These are phyloP conservation scores for Aphaenogaster ashmeadi DNA, from an alignment of 1,140 invertebrate species.

Conservation along the genomic window DNA sequence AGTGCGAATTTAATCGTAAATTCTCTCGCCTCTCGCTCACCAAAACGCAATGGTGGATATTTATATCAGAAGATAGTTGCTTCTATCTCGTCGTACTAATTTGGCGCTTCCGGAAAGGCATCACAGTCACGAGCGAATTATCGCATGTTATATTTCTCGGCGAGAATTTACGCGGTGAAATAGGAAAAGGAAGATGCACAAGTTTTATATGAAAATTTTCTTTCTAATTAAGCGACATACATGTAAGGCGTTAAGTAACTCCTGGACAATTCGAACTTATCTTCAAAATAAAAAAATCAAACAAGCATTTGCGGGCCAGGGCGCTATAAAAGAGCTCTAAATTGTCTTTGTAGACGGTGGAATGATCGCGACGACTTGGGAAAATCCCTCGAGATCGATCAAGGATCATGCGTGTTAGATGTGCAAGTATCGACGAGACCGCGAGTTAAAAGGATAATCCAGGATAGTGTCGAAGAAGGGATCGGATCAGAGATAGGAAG, in stretches of 20 bases:
- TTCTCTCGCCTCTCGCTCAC: constrained; percentile 35
- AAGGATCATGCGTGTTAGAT: constrained; percentile 66
- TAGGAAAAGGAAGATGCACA: neutral
- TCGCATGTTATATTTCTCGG: constrained; percentile 58
- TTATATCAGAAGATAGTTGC: constrained; percentile 77
- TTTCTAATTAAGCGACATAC: neutral
- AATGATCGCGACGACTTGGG: constrained; percentile 46
- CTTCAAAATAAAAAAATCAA: neutral
- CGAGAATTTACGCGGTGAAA: constrained; percentile 59
- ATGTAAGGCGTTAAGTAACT: neutral
- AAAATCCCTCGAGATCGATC: constrained; percentile 32
- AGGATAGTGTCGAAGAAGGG: constrained; percentile 11
- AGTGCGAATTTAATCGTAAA: constrained; percentile 48
- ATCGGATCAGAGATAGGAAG: neutral
- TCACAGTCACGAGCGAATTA: constrained; percentile 70
- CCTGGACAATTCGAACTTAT: neutral
- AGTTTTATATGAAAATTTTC: neutral
- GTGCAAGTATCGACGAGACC: constrained; percentile 17
- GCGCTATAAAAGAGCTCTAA: constrained; percentile 22
- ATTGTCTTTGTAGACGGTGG: constrained; percentile 39
- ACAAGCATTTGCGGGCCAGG: constrained; percentile 12
- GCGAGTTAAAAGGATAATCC: constrained; percentile 41
- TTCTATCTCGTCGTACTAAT: constrained; percentile 79
- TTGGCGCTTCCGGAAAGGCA: constrained; percentile 78
- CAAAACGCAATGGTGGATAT: constrained; percentile 70